Conservation (phyloP, 2,797 vertebrate genomes). For the Telmatherina bonti region DNA sequence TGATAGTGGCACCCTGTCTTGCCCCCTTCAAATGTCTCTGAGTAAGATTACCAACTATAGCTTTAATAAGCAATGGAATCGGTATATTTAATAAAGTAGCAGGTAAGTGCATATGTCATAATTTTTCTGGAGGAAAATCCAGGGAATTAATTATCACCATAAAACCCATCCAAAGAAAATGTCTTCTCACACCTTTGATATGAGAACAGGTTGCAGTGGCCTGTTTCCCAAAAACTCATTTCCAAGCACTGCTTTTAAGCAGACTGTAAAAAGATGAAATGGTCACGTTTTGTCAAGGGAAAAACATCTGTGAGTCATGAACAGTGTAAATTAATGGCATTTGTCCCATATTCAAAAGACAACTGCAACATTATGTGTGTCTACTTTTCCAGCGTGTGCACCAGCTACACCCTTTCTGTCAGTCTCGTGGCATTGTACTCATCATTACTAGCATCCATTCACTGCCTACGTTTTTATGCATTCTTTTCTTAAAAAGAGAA, state of each 20-base stretch:
- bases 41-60: no score
- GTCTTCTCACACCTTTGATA: background rate
- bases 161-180: background rate
- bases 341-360: background rate
- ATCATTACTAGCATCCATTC: background rate
- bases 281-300: background rate
- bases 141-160: background rate
- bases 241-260: background rate
- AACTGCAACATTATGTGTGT: background rate
- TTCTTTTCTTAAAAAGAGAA: slow-evolving; percentile 15
- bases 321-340: background rate
- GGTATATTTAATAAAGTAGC: no score
- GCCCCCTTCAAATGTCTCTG: no score
- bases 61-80: no score
- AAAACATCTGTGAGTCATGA: background rate
- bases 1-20: no score
- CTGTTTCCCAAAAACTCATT: background rate
- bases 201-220: background rate
- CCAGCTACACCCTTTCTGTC: background rate
- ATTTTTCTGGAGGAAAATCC: background rate
- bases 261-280: background rate
- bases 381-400: background rate
- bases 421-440: background rate
- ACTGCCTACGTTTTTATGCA: slow-evolving; percentile 11
- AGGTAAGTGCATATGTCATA: no score